Evolutionary conservation across 1,140 invertebrate species (phyloP), one percentile per base, ranked within the genome.

Genomic region (Bombus soroeensis): DNA sequence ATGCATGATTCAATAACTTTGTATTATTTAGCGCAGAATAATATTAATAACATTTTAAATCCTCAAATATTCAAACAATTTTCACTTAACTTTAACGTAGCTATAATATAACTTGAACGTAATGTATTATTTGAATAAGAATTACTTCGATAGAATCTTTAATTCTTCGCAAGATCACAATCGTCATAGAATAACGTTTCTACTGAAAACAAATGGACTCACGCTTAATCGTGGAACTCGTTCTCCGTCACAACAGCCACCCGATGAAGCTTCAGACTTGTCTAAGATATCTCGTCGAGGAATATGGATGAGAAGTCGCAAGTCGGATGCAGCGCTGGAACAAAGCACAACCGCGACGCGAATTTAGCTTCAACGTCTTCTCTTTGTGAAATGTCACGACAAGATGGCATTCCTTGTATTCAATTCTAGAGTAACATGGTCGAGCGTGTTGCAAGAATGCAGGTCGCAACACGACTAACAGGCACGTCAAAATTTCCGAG

Each of bases 271-370:
- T 32, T 28, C 39, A 43, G 62, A 25, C 62, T 78, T 66, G n/a
- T 68, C 77, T 43, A 28, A 79, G 77, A n/a, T 25, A 79, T 68
- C 62, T 34, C 32, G 41, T 32, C 12, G 64, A 32, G 22, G 62
- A 66, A 41, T 66, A 78, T 66, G 41, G 62, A 79, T 79, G 77
- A 68, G 41, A 53, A 37, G 41, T 68, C 32, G 64, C 64, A 12
- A 66, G n/a, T 78, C 62, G 39, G 64, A 41, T 79, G 32, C 77
- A 66, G 15, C 22, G 39, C 25, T 79, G 32, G 32, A 79, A 79
- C 77, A 79, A 79, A 79, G 77, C 77, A 37, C 12, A 41, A 79
- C 32, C 77, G 41, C 25, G 62, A 70, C 41, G 12, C 32, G n/a
- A 43, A 79, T 34, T 78, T 43, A 68, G 18, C n/a, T 32, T 4